phyloP scores from a whole-genome alignment of 2,113 vertebrate genomes.

The Sminthopsis crassicaudata region DNA sequence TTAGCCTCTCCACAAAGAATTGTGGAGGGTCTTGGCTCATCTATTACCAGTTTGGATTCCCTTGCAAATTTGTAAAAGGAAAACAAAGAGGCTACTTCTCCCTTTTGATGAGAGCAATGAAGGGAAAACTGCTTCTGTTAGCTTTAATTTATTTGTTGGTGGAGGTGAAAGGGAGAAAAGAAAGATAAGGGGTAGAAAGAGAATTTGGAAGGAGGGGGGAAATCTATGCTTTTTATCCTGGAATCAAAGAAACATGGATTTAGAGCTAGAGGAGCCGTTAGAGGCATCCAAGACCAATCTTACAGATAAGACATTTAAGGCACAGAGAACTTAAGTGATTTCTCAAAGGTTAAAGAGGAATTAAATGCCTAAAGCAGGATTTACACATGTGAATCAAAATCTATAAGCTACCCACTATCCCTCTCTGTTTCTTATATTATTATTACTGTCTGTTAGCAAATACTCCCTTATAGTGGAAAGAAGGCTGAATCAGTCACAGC shows the following conservation, averaged over 20 bases:
- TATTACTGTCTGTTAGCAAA: not conserved
- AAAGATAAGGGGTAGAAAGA: not conserved
- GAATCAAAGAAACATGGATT: not conserved
- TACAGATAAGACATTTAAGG: not conserved
- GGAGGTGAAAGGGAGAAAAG: not conserved
- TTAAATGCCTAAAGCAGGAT: not conserved
- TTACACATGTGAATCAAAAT: not conserved
- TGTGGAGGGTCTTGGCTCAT: constrained; percentile 27
- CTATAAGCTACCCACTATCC: not conserved
- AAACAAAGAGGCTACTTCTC: not conserved
- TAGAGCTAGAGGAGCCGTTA: not conserved
- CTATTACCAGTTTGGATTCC: constrained; percentile 30
- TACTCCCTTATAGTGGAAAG: not conserved
- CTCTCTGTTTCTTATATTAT: not conserved
- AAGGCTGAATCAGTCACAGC: not conserved
- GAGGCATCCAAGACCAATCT: not conserved
- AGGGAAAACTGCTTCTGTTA: not conserved
- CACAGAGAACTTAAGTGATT: not conserved
- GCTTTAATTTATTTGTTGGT: not conserved
- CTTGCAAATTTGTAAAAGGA: constrained; percentile 6
- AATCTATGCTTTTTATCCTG: not conserved
- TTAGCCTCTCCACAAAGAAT: constrained; percentile 45
- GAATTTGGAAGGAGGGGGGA: not conserved
- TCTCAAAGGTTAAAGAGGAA: not conserved
- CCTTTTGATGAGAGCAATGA: not conserved